Percentiles rank a stretch among this genome's conserved stretches.
Evolutionary conservation across 2,113 vertebrate genomes (phyloP).

Genomic region (Tenebrosternarchus preto): DNA sequence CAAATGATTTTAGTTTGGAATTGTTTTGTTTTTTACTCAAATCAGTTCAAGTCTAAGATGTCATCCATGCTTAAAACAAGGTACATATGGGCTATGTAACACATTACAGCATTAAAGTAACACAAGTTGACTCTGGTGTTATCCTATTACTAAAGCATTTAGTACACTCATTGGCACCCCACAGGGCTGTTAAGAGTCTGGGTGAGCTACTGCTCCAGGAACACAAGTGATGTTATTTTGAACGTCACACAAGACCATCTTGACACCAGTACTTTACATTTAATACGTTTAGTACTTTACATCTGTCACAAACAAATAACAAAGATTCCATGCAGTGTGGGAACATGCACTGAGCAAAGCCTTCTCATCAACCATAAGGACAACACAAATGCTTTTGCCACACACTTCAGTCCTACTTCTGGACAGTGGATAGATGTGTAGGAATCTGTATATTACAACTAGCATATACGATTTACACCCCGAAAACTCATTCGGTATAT

Average conservation of each 20-base stretch:
- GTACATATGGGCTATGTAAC: neutral
- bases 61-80: constrained; percentile 24
- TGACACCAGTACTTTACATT: neutral
- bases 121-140: neutral
- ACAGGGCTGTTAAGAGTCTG: neutral
- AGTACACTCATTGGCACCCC: neutral
- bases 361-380: neutral
- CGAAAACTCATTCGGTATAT: too few relatives aligned
- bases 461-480: too few relatives aligned
- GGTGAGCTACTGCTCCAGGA: neutral
- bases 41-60: neutral
- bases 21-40: neutral
- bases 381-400: neutral
- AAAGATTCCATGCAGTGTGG: constrained; percentile 26
- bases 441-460: neutral
- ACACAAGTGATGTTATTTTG: neutral
- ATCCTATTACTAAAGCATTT: neutral
- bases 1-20: neutral
- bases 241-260: neutral
- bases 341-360: constrained; percentile 27
- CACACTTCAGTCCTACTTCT: too few relatives aligned
- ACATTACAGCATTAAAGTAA: too few relatives aligned
- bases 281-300: neutral
- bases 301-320: constrained; percentile 31
- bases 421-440: neutral